Base-by-base conservation (phyloP, 2,113 vertebrate species). In the Blennius ocellaris region DNA sequence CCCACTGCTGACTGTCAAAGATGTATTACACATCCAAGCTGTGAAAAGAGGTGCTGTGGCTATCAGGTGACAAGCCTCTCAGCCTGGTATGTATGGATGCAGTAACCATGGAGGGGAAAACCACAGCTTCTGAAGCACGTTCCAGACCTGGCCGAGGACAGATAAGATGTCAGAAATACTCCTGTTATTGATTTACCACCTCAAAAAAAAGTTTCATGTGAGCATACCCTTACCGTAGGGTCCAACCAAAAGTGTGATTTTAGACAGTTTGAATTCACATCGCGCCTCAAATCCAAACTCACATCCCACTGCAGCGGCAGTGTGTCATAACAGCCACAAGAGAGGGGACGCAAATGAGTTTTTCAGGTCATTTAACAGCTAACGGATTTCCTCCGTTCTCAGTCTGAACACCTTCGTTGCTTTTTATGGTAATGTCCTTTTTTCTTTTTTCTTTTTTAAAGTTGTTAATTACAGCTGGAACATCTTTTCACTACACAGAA, bases 101-200 rank as follows among this genome's bases (percentile, higher is more conserved):
- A 7, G 36, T 10, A 73, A 51, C 54, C 11, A 15, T 36, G 39
- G 37, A 30, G 21, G 21, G 21, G 21, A 66, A 40, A 78, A 30
- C 39, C 36, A 9, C 52, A 51, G 47, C 36, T 81, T 78, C 83
- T 47, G 10, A 78, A 58, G 64, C 65, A 69, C 77, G 81, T 87
- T 87, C 77, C 80, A 63, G 80, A 8, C 45, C 11, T 41, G 74
- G 62, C 54, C 40, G 81, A 84, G 76, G 77, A 52, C 62, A 77
- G 79, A 86, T 76, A 78, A 65, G 37, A 66, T 82, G 63, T 74
- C 69, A 43, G 61, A 67, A 65, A 50, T 1, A 52, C 37, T 44
- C 39, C 38, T 70, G 59, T 47, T 68, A 49, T 69, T 71, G 16
- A 80, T 74, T 69, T 73, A 38, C 16, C 56, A 49, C 56, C 38